phyloP scores from a whole-genome alignment of 2,113 vertebrate species.

The Diadophis punctatus region DNA sequence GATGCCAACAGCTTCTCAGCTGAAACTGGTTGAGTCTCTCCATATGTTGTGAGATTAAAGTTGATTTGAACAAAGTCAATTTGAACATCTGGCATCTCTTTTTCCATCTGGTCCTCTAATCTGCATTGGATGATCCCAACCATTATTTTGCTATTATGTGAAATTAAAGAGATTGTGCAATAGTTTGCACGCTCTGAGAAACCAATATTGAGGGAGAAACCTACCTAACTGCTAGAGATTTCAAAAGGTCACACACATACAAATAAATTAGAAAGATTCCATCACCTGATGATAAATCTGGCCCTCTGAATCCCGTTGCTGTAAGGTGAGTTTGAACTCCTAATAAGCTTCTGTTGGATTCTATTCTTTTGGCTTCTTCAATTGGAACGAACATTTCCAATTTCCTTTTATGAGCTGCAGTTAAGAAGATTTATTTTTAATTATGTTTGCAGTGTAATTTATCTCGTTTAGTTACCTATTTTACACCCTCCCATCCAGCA shows the following conservation, averaged over 20 bases:
- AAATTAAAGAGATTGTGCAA: not conserved
- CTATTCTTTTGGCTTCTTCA: not conserved
- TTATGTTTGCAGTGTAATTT: not conserved
- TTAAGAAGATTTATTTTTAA: not conserved
- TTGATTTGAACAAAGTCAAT: not conserved
- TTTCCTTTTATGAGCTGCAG: not conserved
- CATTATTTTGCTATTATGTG: not conserved
- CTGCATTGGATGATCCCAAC: not conserved
- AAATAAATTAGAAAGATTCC: not conserved
- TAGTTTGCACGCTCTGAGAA: not conserved
- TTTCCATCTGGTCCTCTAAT: not conserved
- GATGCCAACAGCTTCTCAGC: not conserved
- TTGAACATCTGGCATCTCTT: not conserved
- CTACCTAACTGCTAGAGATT: not conserved
- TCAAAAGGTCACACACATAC: not conserved
- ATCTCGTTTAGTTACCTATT: not conserved
- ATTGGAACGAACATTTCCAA: not conserved
- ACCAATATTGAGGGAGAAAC: not conserved
- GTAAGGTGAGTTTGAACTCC: not conserved
- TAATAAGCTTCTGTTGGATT: not conserved
- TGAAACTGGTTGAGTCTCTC: not conserved
- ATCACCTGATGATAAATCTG: not conserved
- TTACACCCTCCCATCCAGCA: not conserved
- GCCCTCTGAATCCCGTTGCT: not conserved
- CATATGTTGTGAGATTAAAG: not conserved